Evolutionary conservation across 2,888 invertebrate genomes (phyloP), one percentile per base, ranked within the genome.

Genomic region (Drepanosiphum platanoidis): DNA sequence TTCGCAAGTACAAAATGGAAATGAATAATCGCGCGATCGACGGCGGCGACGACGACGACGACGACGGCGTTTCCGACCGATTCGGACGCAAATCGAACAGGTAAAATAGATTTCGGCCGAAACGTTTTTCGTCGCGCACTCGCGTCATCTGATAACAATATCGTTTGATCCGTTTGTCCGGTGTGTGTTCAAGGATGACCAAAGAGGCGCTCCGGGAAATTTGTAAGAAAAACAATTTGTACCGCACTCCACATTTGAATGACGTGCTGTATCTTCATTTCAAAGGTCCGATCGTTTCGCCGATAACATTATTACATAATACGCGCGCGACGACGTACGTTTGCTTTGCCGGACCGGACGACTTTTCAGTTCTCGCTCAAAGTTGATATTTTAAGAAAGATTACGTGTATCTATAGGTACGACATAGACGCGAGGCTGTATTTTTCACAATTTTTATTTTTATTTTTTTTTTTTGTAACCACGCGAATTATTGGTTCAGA

Each of bases 251-350:
- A 0, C 91, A 94, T 88, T 90, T 98, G 18, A 98, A 98, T 90
- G 97, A 98, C 90, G 96, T 97, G 18, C 91, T 98, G 0, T 98
- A 98, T 90, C 91, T 98, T 64, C 98, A 98, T 91, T 98, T 93
- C 91, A 94, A 97, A 94, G 95, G 96, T 95, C 3, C 22, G 52
- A 52, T 52, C 4, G 22, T 52, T 52, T 52, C 22, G 52, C 22
- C 22, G 52, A 46, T 46, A 15, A 46, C 18, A n/a, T n/a, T n/a
- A n/a, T 46, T 46, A 46, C 46, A 18, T 46, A n/a, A n/a, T n/a
- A n/a, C n/a, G n/a, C n/a, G n/a, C n/a, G n/a, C n/a, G n/a, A n/a
- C n/a, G 46, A 46, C 18, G 15, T 46, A 46, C 46, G 18, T 46
- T 46, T 46, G 18, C 18, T 46, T 46, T 46, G 15, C 18, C 46